Evolutionary conservation across 2,113 vertebrate genomes (phyloP), one percentile per base, ranked within the genome.

Genomic region (Ondatra zibethicus): DNA sequence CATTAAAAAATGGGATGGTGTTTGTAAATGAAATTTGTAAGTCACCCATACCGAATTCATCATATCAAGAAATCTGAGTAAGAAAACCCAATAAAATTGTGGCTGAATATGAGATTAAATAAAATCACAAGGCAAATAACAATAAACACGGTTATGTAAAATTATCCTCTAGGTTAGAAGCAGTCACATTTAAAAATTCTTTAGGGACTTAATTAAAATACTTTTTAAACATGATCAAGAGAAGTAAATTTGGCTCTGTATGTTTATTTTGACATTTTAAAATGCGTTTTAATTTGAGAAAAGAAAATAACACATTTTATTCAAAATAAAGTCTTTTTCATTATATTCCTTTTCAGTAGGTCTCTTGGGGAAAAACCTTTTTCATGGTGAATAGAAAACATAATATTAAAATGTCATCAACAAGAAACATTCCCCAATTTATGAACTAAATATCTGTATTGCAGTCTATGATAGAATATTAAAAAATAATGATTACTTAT

Each of bases 201-300:
- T 93, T 92, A 73, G 96, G 72, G 96, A 95, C 76, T 95, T 97
- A 94, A 97, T 97, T 97, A 97, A 97, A 95, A 82, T 66, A 61
- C 7, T 91, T 96, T 39, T 89, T 31, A 96, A 96, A 82, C 77
- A 89, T 75, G 58, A 96, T 86, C 87, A 97, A 96, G 61, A 94
- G 87, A 52, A 68, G 91, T 93, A 91, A 95, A 75, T 91, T 91
- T 84, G 61, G 72, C 63, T 93, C 58, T 89, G 47, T 39, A 52
- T 61, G 25, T 91, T 91, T 97, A 96, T 91, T 96, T 93, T 97
- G 93, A 97, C 87, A 97, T 96, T 95, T 96, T 92, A 2, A 94
- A 96, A 86, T 94, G 70, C 33, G 96, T 70, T 94, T 80, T 80
- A 96, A 91, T 94, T 58, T 93, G 52, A 94, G 39, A n/a, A 93